These are phyloP conservation scores for Cheilosia scutellata DNA, from an alignment of 2,888 invertebrate genomes.

Conservation along the genomic window DNA sequence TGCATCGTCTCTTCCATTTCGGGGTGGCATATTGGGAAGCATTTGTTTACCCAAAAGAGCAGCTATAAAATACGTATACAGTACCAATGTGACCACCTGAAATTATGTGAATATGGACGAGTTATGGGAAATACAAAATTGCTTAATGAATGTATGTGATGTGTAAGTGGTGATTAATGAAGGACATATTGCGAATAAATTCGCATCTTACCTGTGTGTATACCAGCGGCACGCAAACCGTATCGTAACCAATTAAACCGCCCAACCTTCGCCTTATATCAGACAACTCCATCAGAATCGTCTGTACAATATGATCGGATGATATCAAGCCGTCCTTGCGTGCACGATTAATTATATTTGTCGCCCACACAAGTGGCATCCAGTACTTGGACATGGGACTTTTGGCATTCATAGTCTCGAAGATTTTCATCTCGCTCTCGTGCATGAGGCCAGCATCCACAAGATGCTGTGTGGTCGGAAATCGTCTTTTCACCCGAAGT, in stretches of 20 bases:
- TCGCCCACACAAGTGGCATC: conserved; percentile 97
- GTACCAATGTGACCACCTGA: conserved; percentile 95
- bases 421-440: conserved; percentile 95
- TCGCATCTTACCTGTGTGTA: conserved; percentile 91
- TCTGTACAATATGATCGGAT: conserved; percentile 96
- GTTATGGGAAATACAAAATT: conserved; percentile 8
- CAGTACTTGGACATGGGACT: conserved; percentile 96
- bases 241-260: conserved; percentile 94
- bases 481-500: conserved; percentile 93
- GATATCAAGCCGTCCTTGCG: conserved; percentile 93
- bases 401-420: conserved; percentile 94
- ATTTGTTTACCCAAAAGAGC: conserved; percentile 95
- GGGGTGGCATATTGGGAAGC: conserved; percentile 86
- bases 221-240: conserved; percentile 95
- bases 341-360: conserved; percentile 95
- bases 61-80: conserved; percentile 96
- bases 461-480: conserved; percentile 95
- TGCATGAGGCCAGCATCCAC: conserved; percentile 96
- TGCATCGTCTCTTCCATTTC: conserved; percentile 86
- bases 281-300: conserved; percentile 94
- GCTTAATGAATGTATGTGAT: conserved; percentile 7
- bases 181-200: conserved; percentile 6
- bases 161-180: conserved; percentile 3
- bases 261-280: conserved; percentile 94
- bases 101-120: conserved; percentile 77